These are phyloP conservation scores for Pseudoatta argentina DNA, from an alignment of 1,140 invertebrate genomes.

Conservation along the genomic window DNA sequence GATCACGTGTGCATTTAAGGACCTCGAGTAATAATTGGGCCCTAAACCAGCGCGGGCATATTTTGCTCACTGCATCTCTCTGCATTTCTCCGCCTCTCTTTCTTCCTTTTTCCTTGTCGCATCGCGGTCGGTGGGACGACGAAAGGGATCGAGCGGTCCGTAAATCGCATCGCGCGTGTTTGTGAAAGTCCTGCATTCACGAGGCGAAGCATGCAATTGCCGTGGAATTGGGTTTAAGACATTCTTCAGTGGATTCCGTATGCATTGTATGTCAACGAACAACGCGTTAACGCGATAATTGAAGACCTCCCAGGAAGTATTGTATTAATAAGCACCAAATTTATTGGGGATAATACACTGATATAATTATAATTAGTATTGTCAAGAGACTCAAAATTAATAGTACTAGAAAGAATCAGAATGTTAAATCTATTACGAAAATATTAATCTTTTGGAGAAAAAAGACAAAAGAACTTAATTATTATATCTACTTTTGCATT, in stretches of 20 bases:
- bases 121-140: conserved; percentile 24
- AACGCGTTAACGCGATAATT: conserved; percentile 8
- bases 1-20: conserved; percentile 70
- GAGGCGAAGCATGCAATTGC: conserved; percentile 16
- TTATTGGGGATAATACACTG: background rate
- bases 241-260: conserved; percentile 13
- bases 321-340: background rate
- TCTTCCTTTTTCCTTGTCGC: conserved; percentile 37
- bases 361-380: background rate
- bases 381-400: conserved; percentile 1
- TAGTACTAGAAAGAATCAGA: background rate
- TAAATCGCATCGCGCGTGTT: conserved; percentile 41
- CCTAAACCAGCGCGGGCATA: conserved; percentile 2
- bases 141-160: background rate
- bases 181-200: conserved; percentile 14
- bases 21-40: conserved; percentile 78
- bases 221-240: conserved; percentile 34
- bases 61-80: conserved; percentile 16
- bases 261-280: conserved; percentile 8
- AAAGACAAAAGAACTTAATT: background rate
- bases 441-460: background rate
- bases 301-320: background rate
- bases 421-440: background rate
- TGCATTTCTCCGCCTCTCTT: background rate
- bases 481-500: background rate